These are phyloP conservation scores for Falco rusticolus DNA, from an alignment of 2,797 vertebrate species.

Conservation along the genomic window DNA sequence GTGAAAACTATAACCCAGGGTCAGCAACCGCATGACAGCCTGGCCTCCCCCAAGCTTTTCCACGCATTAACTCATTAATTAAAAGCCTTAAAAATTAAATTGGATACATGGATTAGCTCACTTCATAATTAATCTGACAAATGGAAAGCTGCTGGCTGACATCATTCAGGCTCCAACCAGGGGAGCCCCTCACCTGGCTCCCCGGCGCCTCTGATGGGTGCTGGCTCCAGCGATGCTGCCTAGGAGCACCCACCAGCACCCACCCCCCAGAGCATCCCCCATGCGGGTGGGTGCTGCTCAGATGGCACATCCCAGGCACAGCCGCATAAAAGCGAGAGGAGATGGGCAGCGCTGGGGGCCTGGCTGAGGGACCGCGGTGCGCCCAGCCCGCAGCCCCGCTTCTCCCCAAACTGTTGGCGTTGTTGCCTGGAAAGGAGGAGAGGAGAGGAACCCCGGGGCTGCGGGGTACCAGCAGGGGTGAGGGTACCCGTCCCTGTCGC, in stretches of 20 bases:
- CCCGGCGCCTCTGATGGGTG: fast-evolving
- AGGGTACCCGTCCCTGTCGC: fast-evolving
- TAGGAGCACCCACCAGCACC: neutral
- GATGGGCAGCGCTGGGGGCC: neutral
- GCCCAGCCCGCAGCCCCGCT: neutral
- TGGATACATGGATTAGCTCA: neutral
- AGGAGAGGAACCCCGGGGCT: neutral
- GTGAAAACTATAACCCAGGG: fast-evolving
- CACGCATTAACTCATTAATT: neutral
- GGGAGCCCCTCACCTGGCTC: neutral
- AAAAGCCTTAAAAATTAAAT: slow-evolving; percentile 13
- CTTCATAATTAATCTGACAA: neutral
- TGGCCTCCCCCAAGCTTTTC: neutral
- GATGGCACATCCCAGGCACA: fast-evolving
- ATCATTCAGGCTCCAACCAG: neutral
- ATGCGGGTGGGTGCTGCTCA: fast-evolving
- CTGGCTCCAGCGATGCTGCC: neutral
- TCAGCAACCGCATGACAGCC: fast-evolving
- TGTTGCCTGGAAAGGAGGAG: neutral
- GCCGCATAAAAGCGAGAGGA: neutral
- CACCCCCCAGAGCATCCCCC: neutral
- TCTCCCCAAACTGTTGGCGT: neutral
- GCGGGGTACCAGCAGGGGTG: fast-evolving
- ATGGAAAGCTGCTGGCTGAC: neutral
- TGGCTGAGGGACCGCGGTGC: neutral